Evolutionary conservation across 2,797 vertebrate species (phyloP).

Genomic region (Tinamus major): DNA sequence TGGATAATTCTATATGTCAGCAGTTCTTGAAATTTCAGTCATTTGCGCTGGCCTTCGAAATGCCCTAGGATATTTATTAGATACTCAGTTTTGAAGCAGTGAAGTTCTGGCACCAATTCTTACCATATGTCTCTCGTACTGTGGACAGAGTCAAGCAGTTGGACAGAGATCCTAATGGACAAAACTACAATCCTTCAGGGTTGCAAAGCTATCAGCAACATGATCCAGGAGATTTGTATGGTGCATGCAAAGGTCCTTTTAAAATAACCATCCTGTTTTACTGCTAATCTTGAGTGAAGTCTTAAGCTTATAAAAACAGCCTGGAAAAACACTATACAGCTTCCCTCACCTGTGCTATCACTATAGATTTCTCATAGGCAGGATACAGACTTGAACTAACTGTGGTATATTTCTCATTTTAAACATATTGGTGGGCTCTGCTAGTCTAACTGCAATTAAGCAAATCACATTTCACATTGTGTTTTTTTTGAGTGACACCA

Average conservation of each 20-base stretch:
- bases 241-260: not conserved
- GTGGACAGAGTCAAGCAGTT: not conserved
- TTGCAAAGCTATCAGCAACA: not conserved
- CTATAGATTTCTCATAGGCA: not conserved
- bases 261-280: not conserved
- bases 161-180: not conserved
- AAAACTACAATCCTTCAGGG: not conserved
- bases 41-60: not conserved
- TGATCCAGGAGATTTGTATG: not conserved
- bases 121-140: not conserved
- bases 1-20: not conserved
- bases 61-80: not conserved
- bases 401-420: not conserved
- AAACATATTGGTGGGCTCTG: not conserved
- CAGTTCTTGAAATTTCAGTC: not conserved
- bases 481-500: not conserved
- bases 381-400: accelerated
- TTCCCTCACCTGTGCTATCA: not conserved
- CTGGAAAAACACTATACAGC: not conserved
- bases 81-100: not conserved
- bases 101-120: not conserved
- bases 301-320: not conserved
- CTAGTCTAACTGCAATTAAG: not conserved
- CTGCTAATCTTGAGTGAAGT: not conserved
- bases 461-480: accelerated